Evolutionary conservation across 2,888 invertebrate species (phyloP).

Genomic region (Corbicula japonica): DNA sequence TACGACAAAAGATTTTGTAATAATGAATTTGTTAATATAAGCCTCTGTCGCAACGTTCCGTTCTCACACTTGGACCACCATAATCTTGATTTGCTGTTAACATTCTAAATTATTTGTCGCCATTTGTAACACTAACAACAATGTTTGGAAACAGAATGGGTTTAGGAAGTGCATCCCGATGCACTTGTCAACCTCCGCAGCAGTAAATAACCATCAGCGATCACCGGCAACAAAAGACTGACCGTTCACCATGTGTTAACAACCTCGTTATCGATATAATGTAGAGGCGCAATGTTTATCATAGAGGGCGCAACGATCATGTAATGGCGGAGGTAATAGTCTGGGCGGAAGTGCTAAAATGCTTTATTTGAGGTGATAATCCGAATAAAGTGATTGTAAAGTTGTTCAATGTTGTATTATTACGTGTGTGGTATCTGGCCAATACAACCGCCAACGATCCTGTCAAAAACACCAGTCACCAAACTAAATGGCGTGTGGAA

Average conservation of each 20-base stretch:
- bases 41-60: too few relatives aligned
- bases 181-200: conserved; percentile 39
- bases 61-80: too few relatives aligned
- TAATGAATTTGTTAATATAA: too few relatives aligned
- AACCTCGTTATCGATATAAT: conserved; percentile 43
- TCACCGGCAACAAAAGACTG: conserved; percentile 48
- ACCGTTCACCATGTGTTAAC: conserved; percentile 23
- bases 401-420: conserved; percentile 18
- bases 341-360: conserved; percentile 50
- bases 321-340: conserved; percentile 39
- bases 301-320: conserved; percentile 29
- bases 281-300: conserved; percentile 49
- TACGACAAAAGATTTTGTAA: too few relatives aligned
- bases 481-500: conserved; percentile 8
- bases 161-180: conserved; percentile 47
- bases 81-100: background rate
- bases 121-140: conserved; percentile 22
- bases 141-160: conserved; percentile 13
- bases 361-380: conserved; percentile 59
- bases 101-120: conserved; percentile 20
- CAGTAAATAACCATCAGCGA: conserved; percentile 52
- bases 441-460: conserved; percentile 23
- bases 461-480: conserved; percentile 10
- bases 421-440: background rate
- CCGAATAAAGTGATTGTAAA: conserved; percentile 33